A percentile compares a stretch with the other conserved stretches of the same genome.
These are phyloP conservation scores for Caenorhabditis angaria DNA, from an alignment of 2,888 invertebrate genomes.

Conservation along the genomic window DNA sequence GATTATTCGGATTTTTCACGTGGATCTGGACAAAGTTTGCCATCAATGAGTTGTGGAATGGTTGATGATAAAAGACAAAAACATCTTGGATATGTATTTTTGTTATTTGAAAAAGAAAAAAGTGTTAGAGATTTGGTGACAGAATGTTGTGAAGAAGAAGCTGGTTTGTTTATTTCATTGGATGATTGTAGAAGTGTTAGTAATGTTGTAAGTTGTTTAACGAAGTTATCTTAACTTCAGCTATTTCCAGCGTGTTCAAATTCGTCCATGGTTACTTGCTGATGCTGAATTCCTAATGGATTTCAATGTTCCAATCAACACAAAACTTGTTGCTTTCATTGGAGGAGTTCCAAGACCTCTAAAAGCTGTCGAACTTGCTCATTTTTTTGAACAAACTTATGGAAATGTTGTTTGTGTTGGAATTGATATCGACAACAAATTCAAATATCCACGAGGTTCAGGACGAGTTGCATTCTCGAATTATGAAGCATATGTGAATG, in stretches of 20 bases:
- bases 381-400: constrained; percentile 98
- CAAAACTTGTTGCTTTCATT: constrained; percentile 97
- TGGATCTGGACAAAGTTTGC: background rate
- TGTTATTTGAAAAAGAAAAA: constrained; percentile 86
- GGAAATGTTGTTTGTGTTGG: constrained; percentile 99
- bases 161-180: constrained; percentile 83
- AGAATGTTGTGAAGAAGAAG: constrained; percentile 95
- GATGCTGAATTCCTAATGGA: constrained; percentile 76
- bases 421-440: constrained; percentile 97
- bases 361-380: constrained; percentile 95
- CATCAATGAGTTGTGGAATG: too few relatives aligned
- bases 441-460: constrained; percentile 97
- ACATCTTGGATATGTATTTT: constrained; percentile 75
- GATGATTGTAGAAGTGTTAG: constrained; percentile 6
- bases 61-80: constrained; percentile 21
- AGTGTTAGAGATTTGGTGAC: constrained; percentile 96
- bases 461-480: constrained; percentile 98
- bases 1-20: background rate
- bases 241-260: constrained; percentile 48
- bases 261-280: constrained; percentile 67
- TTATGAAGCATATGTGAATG: constrained; percentile 98
- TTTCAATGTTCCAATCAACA: constrained; percentile 95
- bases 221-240: background rate
- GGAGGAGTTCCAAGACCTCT: constrained; percentile 98
- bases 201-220: background rate